Percentiles rank a stretch among this genome's conserved stretches.
phyloP scores from a whole-genome alignment of 2,888 invertebrate species.

The Penaeus monodon region DNA sequence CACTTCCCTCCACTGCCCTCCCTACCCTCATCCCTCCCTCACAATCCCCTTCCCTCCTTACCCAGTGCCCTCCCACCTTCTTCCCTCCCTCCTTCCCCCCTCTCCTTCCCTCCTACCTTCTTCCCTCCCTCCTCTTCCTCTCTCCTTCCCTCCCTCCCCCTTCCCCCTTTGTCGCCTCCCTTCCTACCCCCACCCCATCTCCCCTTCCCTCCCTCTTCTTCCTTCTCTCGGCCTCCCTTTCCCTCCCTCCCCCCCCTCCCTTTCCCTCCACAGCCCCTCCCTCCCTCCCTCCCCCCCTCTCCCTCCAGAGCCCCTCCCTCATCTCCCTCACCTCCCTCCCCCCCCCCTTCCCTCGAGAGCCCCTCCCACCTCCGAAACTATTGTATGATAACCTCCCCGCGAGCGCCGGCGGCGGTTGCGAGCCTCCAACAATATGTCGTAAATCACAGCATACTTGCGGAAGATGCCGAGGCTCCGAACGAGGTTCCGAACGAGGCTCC shows the following conservation, averaged over 20 bases:
- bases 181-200: neutral
- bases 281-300: neutral
- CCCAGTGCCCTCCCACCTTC: too few relatives aligned
- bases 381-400: conserved; percentile 1
- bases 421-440: conserved; percentile 4
- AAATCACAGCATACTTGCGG: conserved; percentile 11
- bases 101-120: too few relatives aligned
- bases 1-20: neutral
- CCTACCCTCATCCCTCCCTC: neutral
- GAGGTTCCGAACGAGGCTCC: neutral
- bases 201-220: neutral
- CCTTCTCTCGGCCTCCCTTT: neutral
- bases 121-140: too few relatives aligned
- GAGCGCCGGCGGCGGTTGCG: neutral
- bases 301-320: neutral
- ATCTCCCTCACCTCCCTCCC: neutral
- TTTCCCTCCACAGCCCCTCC: neutral
- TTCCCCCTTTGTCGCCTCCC: neutral
- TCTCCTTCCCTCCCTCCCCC: too few relatives aligned
- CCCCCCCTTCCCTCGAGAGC: neutral
- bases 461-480: neutral
- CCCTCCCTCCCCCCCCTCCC: neutral
- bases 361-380: neutral
- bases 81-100: too few relatives aligned
- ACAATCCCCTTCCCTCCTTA: too few relatives aligned